phyloP scores from a whole-genome alignment of 2,797 vertebrate species.

The Danio albolineatus region DNA sequence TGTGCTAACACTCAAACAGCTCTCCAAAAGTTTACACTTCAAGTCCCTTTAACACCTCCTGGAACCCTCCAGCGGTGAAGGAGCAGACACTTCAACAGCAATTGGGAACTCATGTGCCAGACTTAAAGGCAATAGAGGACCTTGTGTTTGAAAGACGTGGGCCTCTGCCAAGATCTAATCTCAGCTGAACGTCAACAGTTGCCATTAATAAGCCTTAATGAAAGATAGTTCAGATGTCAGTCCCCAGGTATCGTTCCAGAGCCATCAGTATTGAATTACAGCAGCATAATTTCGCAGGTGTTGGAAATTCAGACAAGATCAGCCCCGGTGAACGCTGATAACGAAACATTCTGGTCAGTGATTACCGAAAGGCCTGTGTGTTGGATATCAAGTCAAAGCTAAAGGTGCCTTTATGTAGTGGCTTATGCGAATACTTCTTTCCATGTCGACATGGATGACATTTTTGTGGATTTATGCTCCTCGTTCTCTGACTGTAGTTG shows the following conservation, averaged over 20 bases:
- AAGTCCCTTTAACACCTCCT: constrained; percentile 38
- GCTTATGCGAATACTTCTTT: constrained; percentile 12
- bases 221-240: constrained; percentile 48
- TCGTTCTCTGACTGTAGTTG: constrained; percentile 21
- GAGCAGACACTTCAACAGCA: constrained; percentile 37
- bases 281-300: constrained; percentile 35
- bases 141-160: constrained; percentile 50
- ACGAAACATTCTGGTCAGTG: constrained; percentile 13
- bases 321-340: constrained; percentile 31
- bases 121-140: constrained; percentile 53
- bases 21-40: constrained; percentile 38
- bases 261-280: constrained; percentile 42
- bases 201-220: constrained; percentile 52
- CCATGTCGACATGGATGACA: background rate
- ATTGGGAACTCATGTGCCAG: constrained; percentile 52
- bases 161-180: constrained; percentile 52
- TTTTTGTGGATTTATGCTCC: constrained; percentile 27
- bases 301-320: constrained; percentile 47
- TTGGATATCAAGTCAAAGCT: constrained; percentile 9
- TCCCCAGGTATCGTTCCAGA: constrained; percentile 42
- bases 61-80: constrained; percentile 36
- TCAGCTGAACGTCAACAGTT: constrained; percentile 49
- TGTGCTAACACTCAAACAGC: constrained; percentile 8
- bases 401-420: constrained; percentile 16
- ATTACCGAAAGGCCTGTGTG: background rate